A percentile compares a stretch with the other conserved stretches of the same genome.
Conservation (phyloP, 2,113 vertebrate species). For the Phylloscopus trochiloides region DNA sequence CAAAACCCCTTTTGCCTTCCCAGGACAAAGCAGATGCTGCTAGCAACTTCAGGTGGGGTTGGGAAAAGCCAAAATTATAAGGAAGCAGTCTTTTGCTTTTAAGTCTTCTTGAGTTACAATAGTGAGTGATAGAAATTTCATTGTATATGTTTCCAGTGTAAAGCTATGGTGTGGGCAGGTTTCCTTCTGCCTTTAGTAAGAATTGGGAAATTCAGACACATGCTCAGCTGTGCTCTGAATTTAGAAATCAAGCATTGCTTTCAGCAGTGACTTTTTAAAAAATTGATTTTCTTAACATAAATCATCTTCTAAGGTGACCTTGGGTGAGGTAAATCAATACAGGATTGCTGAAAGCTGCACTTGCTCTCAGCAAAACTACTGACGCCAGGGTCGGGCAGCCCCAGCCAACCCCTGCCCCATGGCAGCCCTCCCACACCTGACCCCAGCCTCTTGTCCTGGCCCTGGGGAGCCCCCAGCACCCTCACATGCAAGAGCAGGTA, state of each 20-base stretch:
- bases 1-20: not conserved
- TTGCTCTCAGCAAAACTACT: not conserved
- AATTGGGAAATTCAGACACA: not conserved
- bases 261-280: not conserved
- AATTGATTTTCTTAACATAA: constrained; percentile 61
- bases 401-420: not conserved
- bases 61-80: not conserved
- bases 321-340: constrained; percentile 33
- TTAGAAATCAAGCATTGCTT: constrained; percentile 47
- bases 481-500: no score
- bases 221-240: constrained; percentile 44
- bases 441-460: rapidly evolving
- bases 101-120: not conserved
- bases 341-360: constrained; percentile 24
- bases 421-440: not conserved
- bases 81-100: not conserved
- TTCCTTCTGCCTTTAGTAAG: not conserved
- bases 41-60: not conserved
- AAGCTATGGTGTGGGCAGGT: not conserved
- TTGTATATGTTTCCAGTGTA: not conserved
- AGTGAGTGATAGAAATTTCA: not conserved
- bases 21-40: not conserved
- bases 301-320: constrained; percentile 46
- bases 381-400: rapidly evolving
- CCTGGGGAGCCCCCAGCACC: rapidly evolving